A percentile compares a stretch with the other conserved stretches of the same genome.
Evolutionary conservation across 2,797 vertebrate genomes (phyloP).

Genomic region (Sebastes ruberrimus): DNA sequence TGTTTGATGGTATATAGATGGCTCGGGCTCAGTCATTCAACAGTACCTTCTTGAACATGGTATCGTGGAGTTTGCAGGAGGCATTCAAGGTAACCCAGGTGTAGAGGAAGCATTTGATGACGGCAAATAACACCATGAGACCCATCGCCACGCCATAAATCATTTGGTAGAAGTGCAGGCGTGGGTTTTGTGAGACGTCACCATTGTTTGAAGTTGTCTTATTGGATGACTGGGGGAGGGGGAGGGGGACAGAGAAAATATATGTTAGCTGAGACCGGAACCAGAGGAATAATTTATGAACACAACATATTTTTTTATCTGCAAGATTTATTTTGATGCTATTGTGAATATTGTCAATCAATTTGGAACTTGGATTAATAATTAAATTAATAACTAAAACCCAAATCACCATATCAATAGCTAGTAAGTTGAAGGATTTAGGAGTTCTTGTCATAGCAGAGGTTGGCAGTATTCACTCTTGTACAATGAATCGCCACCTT

Average conservation of each 20-base stretch:
- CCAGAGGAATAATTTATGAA: neutral
- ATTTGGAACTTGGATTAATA: too few species aligned
- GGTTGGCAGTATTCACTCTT: too few species aligned
- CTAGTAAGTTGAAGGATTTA: too few species aligned
- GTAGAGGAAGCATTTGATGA: conserved; percentile 77
- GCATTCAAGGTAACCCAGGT: conserved; percentile 79
- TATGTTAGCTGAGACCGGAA: neutral
- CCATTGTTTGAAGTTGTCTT: neutral
- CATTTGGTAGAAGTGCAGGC: conserved; percentile 76
- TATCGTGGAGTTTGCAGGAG: conserved; percentile 78
- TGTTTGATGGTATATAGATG: neutral
- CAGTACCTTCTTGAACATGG: conserved; percentile 82
- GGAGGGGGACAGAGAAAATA: neutral
- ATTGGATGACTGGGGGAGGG: neutral
- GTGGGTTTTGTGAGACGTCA: conserved; percentile 67
- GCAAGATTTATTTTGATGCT: neutral
- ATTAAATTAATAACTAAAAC: too few species aligned
- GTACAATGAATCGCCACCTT: too few species aligned
- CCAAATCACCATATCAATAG: too few species aligned
- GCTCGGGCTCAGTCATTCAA: neutral
- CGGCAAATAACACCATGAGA: conserved; percentile 59
- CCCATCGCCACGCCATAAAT: conserved; percentile 71
- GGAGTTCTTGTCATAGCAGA: too few species aligned
- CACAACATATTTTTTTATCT: neutral
- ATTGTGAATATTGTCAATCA: neutral